These are phyloP conservation scores for Patella caerulea DNA, from an alignment of 2,888 invertebrate genomes.

Conservation along the genomic window DNA sequence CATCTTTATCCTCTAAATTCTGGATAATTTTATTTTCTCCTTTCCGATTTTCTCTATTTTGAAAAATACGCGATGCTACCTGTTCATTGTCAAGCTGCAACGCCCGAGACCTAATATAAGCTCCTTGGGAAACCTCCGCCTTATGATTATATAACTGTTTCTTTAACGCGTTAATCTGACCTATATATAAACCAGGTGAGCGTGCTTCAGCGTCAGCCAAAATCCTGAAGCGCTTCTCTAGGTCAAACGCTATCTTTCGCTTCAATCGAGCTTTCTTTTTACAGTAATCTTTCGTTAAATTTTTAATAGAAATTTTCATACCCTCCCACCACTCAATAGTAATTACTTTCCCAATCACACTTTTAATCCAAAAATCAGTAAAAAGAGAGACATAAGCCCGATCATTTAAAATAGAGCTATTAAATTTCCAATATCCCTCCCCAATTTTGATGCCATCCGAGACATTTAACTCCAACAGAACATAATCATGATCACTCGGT, in stretches of 20 bases:
- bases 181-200: not conserved
- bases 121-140: not conserved
- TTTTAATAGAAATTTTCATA: constrained; percentile 7
- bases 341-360: not conserved
- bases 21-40: not conserved
- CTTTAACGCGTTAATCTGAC: not conserved
- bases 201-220: not conserved
- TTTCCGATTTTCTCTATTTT: no score
- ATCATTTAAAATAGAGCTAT: not conserved
- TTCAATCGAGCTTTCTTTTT: constrained; percentile 6
- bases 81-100: not conserved
- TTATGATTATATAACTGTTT: constrained; percentile 6
- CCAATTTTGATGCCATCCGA: constrained; percentile 1
- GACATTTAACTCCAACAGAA: not conserved
- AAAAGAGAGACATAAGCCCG: constrained; percentile 6
- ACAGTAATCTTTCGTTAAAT: constrained; percentile 2
- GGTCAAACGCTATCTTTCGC: not conserved
- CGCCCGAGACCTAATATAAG: constrained; percentile 6
- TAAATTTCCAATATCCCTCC: constrained; percentile 3
- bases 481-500: not conserved
- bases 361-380: not conserved
- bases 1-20: constrained; percentile 1
- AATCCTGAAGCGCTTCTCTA: not conserved
- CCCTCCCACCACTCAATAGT: constrained; percentile 6
- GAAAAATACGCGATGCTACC: not conserved